Evolutionary conservation across 30 jellyfish, hydroid and myxozoan genomes (phyloP).

Genomic region (Euphysa ruthae): DNA sequence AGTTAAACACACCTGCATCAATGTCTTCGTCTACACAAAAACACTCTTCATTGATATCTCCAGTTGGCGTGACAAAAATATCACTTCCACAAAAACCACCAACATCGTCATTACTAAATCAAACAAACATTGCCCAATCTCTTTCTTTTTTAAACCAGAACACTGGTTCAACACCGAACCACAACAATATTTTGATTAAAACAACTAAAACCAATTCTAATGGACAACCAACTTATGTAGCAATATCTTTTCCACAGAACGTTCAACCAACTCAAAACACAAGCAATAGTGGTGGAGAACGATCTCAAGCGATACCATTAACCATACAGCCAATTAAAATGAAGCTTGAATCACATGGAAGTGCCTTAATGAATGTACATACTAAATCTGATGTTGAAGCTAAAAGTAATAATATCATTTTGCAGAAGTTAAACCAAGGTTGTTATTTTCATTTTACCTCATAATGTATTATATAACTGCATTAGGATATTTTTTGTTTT

Average conservation of each 20-base stretch:
- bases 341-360: background rate
- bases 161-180: background rate
- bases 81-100: background rate
- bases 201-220: slow-evolving; percentile 23
- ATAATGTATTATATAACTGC: background rate
- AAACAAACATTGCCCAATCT: background rate
- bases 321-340: slow-evolving; percentile 12
- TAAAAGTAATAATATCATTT: background rate
- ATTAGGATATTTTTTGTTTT: too few species aligned
- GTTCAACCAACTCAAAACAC: too few species aligned
- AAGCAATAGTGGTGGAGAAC: background rate
- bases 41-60: slow-evolving; percentile 1
- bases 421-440: background rate
- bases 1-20: too few species aligned
- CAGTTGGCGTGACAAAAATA: slow-evolving; percentile 25
- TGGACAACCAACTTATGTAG: slow-evolving; percentile 42
- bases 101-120: background rate
- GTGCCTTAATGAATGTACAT: background rate
- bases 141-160: too few species aligned
- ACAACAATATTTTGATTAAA: slow-evolving; percentile 5
- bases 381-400: slow-evolving; percentile 2
- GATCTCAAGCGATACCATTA: slow-evolving; percentile 8
- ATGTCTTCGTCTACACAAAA: too few species aligned
- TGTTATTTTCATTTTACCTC: background rate
- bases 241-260: slow-evolving; percentile 13